Evolutionary conservation across 1,140 invertebrate species (phyloP), one percentile per base, ranked within the genome.

Genomic region (Telenomus remus): DNA sequence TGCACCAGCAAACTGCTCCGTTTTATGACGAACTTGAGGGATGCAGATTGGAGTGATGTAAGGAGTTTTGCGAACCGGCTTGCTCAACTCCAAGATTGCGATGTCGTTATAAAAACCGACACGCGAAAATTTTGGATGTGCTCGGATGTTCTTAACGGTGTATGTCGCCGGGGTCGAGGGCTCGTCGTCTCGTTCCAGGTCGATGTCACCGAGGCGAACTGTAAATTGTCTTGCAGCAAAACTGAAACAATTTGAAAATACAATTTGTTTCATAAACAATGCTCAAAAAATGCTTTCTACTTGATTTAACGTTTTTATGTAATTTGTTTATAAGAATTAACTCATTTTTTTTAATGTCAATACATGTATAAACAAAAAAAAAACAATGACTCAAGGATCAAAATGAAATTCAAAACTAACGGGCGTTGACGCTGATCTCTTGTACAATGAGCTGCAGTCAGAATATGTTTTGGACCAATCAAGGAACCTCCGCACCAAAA

Each of bases 401-500:
- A 19, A 34, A n/a, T 51, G n/a, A 13, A 51, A 54, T 39, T n/a
- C 33, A 49, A 64, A 51, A 90, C 92, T 92, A 89, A 98, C 96
- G 94, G 94, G 85, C 93, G 92, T 82, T 96, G 95, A 66, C 93
- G 91, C 0, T 94, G 93, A 84, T 96, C 95, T 75, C 93, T 91
- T 0, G 94, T 97, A 82, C 96, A 98, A 90, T 98, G 96, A 11
- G 96, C 96, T 0, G 96, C 96, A 0, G 96, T 97, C 0, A 98
- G 89, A 19, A 98, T 91, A 80, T 96, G 94, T 59, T 91, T 90
- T 10, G 91, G 87, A 8, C 92, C 93, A 34, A 98, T 94, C 6
- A 98, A 88, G 0, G 95, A 95, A 1, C 96, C 96, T 0, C 96
- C 96, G 80, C 96, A 98, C 94, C 96, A 97, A 88, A 97, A 97